phyloP scores from a whole-genome alignment of 2,888 invertebrate genomes.

The Orthosia gothica region DNA sequence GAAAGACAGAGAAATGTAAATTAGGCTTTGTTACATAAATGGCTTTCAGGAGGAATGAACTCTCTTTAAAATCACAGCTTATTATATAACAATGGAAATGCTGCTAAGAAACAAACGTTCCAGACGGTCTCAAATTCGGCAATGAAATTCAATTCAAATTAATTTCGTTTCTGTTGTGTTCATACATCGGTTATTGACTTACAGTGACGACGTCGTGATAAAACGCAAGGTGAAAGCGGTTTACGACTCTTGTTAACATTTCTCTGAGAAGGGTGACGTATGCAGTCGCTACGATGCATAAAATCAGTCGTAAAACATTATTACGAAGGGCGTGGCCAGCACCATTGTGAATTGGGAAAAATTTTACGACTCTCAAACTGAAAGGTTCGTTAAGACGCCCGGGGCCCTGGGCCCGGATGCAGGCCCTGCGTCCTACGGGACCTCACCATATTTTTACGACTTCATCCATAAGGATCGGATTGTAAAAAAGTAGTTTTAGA shows the following conservation, averaged over 20 bases:
- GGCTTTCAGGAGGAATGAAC: slow-evolving; percentile 14
- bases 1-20: slow-evolving; percentile 76
- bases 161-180: slow-evolving; percentile 56
- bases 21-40: slow-evolving; percentile 39
- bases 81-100: slow-evolving; percentile 51
- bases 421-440: slow-evolving; percentile 64
- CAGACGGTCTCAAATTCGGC: slow-evolving; percentile 57
- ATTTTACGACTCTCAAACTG: slow-evolving; percentile 82
- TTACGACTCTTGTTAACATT: slow-evolving; percentile 74
- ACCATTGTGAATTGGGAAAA: slow-evolving; percentile 75
- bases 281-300: slow-evolving; percentile 73
- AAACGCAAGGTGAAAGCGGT: slow-evolving; percentile 66
- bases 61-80: background rate
- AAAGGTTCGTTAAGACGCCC: slow-evolving; percentile 81
- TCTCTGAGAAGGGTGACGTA: slow-evolving; percentile 71
- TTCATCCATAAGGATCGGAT: slow-evolving; percentile 80
- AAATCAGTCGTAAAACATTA: slow-evolving; percentile 80
- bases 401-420: slow-evolving; percentile 78
- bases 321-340: slow-evolving; percentile 73
- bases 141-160: slow-evolving; percentile 62
- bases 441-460: slow-evolving; percentile 86
- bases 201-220: slow-evolving; percentile 56
- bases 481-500: slow-evolving; percentile 79
- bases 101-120: slow-evolving; percentile 41
- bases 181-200: slow-evolving; percentile 62